phyloP scores from a whole-genome alignment of 1,140 invertebrate species.

The Rhopalosiphum maidis region DNA sequence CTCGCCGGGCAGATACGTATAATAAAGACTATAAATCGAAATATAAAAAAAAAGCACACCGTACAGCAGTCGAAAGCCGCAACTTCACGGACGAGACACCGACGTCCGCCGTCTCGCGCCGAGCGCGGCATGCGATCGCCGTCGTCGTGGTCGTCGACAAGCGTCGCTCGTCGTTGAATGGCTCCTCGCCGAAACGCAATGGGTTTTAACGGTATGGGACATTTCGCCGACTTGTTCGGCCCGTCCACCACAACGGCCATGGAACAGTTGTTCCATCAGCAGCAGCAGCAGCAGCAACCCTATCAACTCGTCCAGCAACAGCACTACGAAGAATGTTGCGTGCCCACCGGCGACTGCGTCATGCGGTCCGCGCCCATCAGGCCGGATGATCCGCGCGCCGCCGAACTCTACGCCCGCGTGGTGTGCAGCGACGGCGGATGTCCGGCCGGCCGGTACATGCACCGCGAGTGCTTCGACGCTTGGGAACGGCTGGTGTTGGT shows the following conservation, averaged over 20 bases:
- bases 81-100: background rate
- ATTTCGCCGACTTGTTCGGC: conserved; percentile 52
- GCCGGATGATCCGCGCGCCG: conserved; percentile 70
- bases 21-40: background rate
- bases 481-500: conserved; percentile 90
- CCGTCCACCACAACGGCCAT: conserved; percentile 37
- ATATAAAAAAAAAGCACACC: background rate
- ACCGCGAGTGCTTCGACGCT: conserved; percentile 90
- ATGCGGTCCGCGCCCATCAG: conserved; percentile 71
- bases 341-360: conserved; percentile 74
- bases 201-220: conserved; percentile 54
- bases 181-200: conserved; percentile 52
- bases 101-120: background rate
- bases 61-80: too few species aligned
- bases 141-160: background rate
- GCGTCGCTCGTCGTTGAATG: conserved; percentile 38
- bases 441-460: conserved; percentile 87
- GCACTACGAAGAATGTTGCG: conserved; percentile 76
- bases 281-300: too few species aligned
- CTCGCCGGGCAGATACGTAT: too few species aligned
- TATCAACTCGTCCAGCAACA: conserved; percentile 24
- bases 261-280: conserved; percentile 28
- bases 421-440: conserved; percentile 95
- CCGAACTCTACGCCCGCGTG: conserved; percentile 81
- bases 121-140: background rate